These are phyloP conservation scores for Pocillopora meandrina DNA, from an alignment of 92 coral and sea anemone genomes.

Conservation along the genomic window DNA sequence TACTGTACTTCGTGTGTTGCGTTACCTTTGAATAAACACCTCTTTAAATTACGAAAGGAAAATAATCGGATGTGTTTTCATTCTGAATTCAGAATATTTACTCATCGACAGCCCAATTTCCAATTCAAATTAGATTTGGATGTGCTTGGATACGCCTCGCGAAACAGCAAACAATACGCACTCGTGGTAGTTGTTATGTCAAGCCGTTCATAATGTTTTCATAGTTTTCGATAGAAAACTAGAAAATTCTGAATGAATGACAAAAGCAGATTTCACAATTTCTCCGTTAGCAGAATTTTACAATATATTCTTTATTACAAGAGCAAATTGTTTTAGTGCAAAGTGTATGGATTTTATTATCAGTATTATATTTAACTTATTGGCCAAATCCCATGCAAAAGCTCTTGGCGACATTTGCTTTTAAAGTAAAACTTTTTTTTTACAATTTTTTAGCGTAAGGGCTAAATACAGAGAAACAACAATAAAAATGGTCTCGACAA, in stretches of 20 bases:
- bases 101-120: constrained; percentile 39
- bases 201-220: not conserved
- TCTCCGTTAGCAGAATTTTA: not conserved
- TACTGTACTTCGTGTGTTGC: not conserved
- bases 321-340: not conserved
- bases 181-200: not conserved
- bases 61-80: constrained; percentile 13
- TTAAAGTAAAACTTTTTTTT: no score
- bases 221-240: not conserved
- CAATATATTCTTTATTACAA: not conserved
- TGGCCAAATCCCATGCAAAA: not conserved
- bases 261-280: not conserved
- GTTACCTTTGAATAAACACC: constrained; percentile 5
- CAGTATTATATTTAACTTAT: not conserved
- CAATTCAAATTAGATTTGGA: constrained; percentile 52
- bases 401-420: not conserved
- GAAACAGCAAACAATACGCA: constrained; percentile 1
- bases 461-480: no score
- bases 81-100: not conserved
- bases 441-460: no score
- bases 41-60: not conserved
- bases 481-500: no score
- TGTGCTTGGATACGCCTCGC: constrained; percentile 16
- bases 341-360: not conserved
- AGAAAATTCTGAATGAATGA: not conserved